Percentiles rank a stretch among this genome's conserved stretches.
phyloP scores from a whole-genome alignment of 1,140 invertebrate species.

The Drosophila obscura region DNA sequence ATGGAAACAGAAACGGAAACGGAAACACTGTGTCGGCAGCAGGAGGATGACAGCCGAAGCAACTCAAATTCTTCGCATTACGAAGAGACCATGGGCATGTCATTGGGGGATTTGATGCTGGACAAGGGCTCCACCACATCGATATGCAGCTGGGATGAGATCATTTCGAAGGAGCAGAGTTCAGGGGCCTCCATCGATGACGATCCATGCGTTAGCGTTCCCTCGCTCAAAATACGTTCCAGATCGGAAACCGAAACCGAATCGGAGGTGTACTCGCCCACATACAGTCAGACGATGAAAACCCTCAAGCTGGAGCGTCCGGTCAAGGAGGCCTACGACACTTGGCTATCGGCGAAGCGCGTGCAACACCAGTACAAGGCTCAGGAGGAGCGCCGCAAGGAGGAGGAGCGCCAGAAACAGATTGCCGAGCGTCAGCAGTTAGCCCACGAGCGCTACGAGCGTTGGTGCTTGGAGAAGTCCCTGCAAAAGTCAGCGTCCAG shows the following conservation, averaged over 20 bases:
- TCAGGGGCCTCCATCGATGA: not conserved
- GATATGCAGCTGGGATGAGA: constrained; percentile 65
- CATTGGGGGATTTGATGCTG: not conserved
- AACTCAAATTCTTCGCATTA: not conserved
- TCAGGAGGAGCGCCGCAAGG: constrained; percentile 13
- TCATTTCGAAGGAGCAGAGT: constrained; percentile 24
- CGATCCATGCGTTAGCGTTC: constrained; percentile 16
- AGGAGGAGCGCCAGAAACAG: constrained; percentile 11
- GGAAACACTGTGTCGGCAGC: constrained; percentile 23
- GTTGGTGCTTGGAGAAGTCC: constrained; percentile 46
- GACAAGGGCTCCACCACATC: constrained; percentile 61
- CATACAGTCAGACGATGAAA: constrained; percentile 28
- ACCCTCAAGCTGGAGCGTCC: constrained; percentile 31
- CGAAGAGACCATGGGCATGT: not conserved
- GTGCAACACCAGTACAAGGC: constrained; percentile 35
- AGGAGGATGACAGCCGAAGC: not conserved
- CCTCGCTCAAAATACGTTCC: constrained; percentile 16
- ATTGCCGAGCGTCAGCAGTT: constrained; percentile 25
- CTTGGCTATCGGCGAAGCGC: constrained; percentile 60
- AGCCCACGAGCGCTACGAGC: constrained; percentile 41
- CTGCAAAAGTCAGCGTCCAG: constrained; percentile 5
- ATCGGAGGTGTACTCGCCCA: constrained; percentile 1
- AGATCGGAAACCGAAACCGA: constrained; percentile 31
- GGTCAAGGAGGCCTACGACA: constrained; percentile 56
- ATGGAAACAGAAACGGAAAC: constrained; percentile 43